These are phyloP conservation scores for Folsomia manolachei DNA, from an alignment of 2,888 invertebrate genomes.

Conservation along the genomic window DNA sequence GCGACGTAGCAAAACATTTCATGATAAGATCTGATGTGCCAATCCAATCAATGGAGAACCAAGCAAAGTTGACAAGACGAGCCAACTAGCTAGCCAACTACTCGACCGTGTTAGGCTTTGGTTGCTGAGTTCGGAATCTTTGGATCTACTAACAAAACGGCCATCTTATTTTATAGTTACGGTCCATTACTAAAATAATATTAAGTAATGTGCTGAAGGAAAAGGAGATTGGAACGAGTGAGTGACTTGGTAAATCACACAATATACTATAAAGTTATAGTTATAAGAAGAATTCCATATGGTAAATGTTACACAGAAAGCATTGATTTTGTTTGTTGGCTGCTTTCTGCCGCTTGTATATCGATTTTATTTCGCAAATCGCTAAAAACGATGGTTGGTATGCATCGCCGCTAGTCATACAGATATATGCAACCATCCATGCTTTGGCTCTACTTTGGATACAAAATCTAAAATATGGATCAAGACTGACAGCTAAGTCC, in stretches of 20 bases:
- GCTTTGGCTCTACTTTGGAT: not conserved
- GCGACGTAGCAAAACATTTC: not conserved
- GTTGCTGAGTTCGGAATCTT: not conserved
- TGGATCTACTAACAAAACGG: too few species aligned
- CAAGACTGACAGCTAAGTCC: not conserved
- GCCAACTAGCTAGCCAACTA: not conserved
- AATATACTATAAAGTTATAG: not conserved
- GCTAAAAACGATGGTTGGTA: not conserved
- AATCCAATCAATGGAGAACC: not conserved
- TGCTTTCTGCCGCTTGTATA: not conserved
- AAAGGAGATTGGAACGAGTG: conserved; percentile 33
- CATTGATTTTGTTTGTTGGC: too few species aligned
- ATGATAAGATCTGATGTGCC: not conserved
- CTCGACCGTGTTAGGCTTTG: not conserved
- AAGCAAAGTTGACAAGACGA: not conserved
- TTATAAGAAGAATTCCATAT: not conserved
- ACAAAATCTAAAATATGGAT: not conserved
- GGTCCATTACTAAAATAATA: not conserved
- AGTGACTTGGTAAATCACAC: conserved; percentile 6
- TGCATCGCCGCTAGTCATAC: too few species aligned
- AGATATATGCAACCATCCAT: not conserved
- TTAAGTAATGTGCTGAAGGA: conserved; percentile 24
- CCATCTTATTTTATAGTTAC: not conserved
- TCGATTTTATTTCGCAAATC: not conserved
- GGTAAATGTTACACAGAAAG: not conserved